These are phyloP conservation scores for Iselma pallidipennis DNA, from an alignment of 2,888 invertebrate genomes.

Conservation along the genomic window DNA sequence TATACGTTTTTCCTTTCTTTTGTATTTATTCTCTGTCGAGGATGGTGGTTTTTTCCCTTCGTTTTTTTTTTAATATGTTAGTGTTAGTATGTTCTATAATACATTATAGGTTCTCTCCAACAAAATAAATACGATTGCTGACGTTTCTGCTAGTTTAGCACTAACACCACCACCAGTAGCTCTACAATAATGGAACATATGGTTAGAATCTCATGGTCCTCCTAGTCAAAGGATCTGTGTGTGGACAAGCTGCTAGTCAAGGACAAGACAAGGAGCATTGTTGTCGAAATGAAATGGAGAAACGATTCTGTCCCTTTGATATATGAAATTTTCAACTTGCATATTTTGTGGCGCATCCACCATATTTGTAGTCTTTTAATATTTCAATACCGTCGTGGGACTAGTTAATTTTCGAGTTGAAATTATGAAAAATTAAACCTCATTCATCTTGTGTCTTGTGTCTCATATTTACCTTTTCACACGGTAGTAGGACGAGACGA, in stretches of 20 bases:
- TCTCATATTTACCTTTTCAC: neutral
- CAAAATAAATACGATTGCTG: slow-evolving; percentile 11
- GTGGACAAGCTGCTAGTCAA: slow-evolving; percentile 12
- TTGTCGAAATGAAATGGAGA: too few relatives aligned
- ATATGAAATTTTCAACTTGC: too few relatives aligned
- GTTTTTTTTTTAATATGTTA: too few relatives aligned
- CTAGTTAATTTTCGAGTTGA: neutral
- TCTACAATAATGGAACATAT: slow-evolving; percentile 17
- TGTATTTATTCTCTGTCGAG: too few relatives aligned
- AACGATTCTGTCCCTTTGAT: too few relatives aligned
- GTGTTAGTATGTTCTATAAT: too few relatives aligned
- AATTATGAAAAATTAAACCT: neutral
- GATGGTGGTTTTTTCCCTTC: too few relatives aligned
- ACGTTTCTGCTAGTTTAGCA: slow-evolving; percentile 1
- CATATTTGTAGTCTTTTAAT: neutral
- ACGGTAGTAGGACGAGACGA: neutral
- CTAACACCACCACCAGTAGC: neutral
- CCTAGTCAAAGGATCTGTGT: slow-evolving; percentile 16
- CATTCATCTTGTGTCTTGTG: neutral
- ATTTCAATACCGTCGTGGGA: too few relatives aligned
- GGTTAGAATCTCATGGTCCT: slow-evolving; percentile 15
- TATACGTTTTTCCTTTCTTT: too few relatives aligned
- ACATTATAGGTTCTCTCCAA: slow-evolving; percentile 7
- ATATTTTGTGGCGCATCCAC: neutral
- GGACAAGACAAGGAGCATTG: slow-evolving; percentile 12